Conservation (phyloP, 2,888 invertebrate species). For the Drosophila mercatorum region DNA sequence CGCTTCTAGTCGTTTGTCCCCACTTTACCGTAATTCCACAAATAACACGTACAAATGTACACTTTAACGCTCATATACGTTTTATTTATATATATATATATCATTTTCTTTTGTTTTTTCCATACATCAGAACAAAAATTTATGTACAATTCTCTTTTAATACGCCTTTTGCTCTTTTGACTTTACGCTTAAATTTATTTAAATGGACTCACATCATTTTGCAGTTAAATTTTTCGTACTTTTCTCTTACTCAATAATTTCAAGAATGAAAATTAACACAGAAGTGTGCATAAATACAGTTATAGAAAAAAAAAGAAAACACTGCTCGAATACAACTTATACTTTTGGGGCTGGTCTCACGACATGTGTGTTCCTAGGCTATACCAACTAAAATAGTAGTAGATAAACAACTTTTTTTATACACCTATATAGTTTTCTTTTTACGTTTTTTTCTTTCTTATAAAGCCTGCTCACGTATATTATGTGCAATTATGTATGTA, state of each 20-base stretch:
- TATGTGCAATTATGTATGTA: conserved; percentile 12
- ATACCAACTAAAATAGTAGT: conserved; percentile 38
- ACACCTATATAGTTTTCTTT: conserved; percentile 46
- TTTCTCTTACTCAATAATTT: conserved; percentile 49
- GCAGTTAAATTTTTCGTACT: conserved; percentile 12
- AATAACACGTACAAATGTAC: conserved; percentile 20
- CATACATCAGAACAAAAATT: conserved; percentile 75
- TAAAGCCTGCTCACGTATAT: conserved; percentile 34
- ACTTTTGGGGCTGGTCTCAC: conserved; percentile 6
- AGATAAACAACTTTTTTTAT: conserved; percentile 61
- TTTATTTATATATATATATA: conserved; percentile 60
- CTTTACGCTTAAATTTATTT: conserved; percentile 40
- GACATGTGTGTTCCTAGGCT: conserved; percentile 20
- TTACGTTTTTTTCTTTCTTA: conserved; percentile 24
- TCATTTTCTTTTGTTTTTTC: conserved; percentile 34
- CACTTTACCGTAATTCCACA: conserved; percentile 12
- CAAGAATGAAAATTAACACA: conserved; percentile 31
- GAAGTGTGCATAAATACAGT: conserved; percentile 24
- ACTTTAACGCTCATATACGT: conserved; percentile 68
- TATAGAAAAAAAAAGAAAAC: neutral
- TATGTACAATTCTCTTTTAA: conserved; percentile 60
- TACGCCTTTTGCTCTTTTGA: conserved; percentile 27
- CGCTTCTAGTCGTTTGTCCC: neutral
- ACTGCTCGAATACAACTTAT: conserved; percentile 23
- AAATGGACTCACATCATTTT: conserved; percentile 50